Evolutionary conservation across 2,888 invertebrate species (phyloP).

Genomic region (Spodoptera picta): DNA sequence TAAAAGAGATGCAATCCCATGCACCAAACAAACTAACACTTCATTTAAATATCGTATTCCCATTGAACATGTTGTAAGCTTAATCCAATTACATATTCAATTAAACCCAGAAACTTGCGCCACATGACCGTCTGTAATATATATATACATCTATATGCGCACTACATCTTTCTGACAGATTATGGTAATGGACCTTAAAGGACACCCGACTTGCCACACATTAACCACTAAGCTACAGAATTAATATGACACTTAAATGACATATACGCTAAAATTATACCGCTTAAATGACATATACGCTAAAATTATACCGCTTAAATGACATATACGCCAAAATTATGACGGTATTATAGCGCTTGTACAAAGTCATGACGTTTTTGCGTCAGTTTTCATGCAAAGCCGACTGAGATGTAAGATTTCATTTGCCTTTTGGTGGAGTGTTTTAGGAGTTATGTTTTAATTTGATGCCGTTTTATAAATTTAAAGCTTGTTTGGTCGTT

Average conservation of each 20-base stretch:
- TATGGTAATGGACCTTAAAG: slow-evolving; percentile 60
- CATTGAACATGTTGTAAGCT: background rate
- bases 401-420: slow-evolving; percentile 9
- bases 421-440: slow-evolving; percentile 14
- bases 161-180: slow-evolving; percentile 56
- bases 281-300: slow-evolving; percentile 11
- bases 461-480: background rate
- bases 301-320: slow-evolving; percentile 24
- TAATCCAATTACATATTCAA: slow-evolving; percentile 27
- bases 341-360: slow-evolving; percentile 35
- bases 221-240: slow-evolving; percentile 24
- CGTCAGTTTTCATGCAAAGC: slow-evolving; percentile 26
- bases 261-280: slow-evolving; percentile 13
- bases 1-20: too few species aligned
- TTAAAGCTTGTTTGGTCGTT: background rate
- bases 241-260: slow-evolving; percentile 45
- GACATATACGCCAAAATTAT: slow-evolving; percentile 9
- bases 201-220: slow-evolving; percentile 35
- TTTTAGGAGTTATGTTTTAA: background rate
- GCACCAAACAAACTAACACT: background rate
- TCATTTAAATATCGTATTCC: background rate
- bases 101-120: slow-evolving; percentile 10
- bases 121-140: slow-evolving; percentile 3
- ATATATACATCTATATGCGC: background rate
- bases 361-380: slow-evolving; percentile 18